phyloP scores from a whole-genome alignment of 1,140 invertebrate genomes.

The Sitophilus oryzae region DNA sequence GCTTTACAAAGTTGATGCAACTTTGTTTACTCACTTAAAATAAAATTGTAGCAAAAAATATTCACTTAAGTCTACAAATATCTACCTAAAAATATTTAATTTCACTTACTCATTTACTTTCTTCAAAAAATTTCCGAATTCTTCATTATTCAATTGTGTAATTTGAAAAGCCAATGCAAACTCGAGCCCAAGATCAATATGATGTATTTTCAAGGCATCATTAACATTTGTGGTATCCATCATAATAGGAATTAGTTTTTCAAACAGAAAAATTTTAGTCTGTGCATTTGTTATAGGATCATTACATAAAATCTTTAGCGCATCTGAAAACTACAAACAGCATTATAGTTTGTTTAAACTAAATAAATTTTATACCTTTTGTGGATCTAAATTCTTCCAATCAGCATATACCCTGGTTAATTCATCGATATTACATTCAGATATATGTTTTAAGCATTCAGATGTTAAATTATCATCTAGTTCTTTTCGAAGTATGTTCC shows the following conservation, averaged over 20 bases:
- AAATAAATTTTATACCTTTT: too few species aligned
- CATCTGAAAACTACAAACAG: conserved; percentile 9
- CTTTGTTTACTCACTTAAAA: too few species aligned
- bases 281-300: not conserved
- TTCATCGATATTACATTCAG: not conserved
- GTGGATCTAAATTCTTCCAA: conserved; percentile 1
- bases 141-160: conserved; percentile 1
- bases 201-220: conserved; percentile 1
- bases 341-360: too few species aligned
- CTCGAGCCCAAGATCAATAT: conserved; percentile 11
- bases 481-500: not conserved
- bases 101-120: conserved; percentile 18
- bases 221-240: conserved; percentile 3
- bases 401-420: not conserved
- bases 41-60: not conserved
- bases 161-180: conserved; percentile 5
- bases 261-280: conserved; percentile 10
- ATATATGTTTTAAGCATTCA: not conserved
- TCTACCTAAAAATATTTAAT: too few species aligned
- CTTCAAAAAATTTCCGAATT: conserved; percentile 4
- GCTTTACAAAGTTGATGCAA: too few species aligned
- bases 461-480: not conserved
- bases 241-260: conserved; percentile 10
- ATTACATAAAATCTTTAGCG: conserved; percentile 7
- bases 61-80: not conserved